A percentile compares a stretch with the other conserved stretches of the same genome.
These are phyloP conservation scores for Phalacrocorax pelagicus DNA, from an alignment of 2,113 vertebrate species.

Conservation along the genomic window DNA sequence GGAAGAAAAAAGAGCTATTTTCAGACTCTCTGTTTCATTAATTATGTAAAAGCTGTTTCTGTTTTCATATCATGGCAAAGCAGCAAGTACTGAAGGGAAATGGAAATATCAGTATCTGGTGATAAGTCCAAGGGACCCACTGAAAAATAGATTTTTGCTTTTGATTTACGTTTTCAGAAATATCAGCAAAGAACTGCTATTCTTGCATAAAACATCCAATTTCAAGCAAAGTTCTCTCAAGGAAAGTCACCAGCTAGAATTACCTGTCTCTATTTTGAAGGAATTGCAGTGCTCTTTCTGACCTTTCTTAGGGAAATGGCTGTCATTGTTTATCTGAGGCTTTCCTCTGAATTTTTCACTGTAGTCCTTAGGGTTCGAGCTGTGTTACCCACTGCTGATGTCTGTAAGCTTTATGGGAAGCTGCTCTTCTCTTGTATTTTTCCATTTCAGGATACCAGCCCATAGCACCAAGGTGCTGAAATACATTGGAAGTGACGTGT, in stretches of 20 bases:
- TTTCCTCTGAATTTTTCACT: background rate
- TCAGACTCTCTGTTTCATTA: constrained; percentile 3
- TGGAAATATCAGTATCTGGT: background rate
- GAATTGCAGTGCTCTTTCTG: background rate
- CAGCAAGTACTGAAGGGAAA: background rate
- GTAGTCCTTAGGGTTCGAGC: background rate
- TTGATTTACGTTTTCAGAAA: background rate
- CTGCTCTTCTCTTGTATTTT: background rate
- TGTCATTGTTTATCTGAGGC: background rate
- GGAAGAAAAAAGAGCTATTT: constrained; percentile 10
- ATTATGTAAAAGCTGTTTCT: constrained; percentile 40
- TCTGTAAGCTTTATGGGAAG: background rate
- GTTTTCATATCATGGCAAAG: background rate
- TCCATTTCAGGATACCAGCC: background rate
- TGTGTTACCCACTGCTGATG: background rate
- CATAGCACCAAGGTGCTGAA: background rate
- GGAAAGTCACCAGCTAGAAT: background rate
- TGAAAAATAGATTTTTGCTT: background rate
- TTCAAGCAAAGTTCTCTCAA: background rate
- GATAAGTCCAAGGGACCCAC: background rate
- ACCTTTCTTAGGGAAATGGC: background rate
- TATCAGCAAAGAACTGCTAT: background rate
- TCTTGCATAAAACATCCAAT: background rate
- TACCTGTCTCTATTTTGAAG: background rate
- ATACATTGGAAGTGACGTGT: background rate